phyloP scores from a whole-genome alignment of 2,888 invertebrate species.

The Deilephila porcellus region DNA sequence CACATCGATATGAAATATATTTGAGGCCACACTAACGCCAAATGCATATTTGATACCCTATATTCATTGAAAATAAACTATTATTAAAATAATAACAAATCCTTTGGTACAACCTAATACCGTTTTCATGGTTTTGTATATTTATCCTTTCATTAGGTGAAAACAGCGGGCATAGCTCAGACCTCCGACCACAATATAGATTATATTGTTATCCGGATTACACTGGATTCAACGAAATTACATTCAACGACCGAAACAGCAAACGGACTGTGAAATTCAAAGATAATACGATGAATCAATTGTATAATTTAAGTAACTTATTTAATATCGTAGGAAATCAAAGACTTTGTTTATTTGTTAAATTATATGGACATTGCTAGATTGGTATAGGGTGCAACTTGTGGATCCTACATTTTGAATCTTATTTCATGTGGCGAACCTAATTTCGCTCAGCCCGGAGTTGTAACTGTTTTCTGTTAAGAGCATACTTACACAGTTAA shows the following conservation, averaged over 20 bases:
- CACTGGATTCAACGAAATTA: background rate
- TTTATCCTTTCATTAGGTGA: background rate
- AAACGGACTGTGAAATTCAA: background rate
- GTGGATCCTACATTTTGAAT: no score
- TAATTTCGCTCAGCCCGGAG: no score
- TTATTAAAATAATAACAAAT: background rate
- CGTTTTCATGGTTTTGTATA: background rate
- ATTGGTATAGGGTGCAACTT: no score
- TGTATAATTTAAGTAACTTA: background rate
- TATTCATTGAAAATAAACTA: no score
- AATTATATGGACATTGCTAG: no score
- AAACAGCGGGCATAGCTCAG: background rate
- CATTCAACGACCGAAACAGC: background rate
- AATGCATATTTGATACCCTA: no score
- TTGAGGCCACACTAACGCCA: no score
- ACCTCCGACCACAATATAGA: background rate
- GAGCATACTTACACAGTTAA: no score
- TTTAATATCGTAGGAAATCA: background rate
- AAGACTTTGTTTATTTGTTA: no score
- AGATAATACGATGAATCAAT: background rate
- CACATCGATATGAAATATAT: no score
- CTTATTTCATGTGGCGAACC: no score
- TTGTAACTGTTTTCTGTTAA: no score
- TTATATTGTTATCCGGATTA: slow-evolving; percentile 2
- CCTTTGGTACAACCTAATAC: background rate